Evolutionary conservation across 1,140 invertebrate species (phyloP).

Genomic region (Euura saliciscinereae): DNA sequence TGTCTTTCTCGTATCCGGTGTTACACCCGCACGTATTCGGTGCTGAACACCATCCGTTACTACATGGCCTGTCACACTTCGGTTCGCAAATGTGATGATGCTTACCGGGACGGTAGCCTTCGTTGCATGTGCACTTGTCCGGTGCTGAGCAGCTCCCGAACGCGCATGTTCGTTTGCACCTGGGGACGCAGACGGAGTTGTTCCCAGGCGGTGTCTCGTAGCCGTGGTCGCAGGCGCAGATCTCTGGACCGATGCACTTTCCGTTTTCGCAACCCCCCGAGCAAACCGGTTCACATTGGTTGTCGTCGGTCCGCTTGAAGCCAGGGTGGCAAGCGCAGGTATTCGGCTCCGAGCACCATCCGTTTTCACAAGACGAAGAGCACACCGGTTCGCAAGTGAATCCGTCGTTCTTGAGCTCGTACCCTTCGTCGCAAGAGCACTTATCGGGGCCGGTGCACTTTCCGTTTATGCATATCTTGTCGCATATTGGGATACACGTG

Average conservation of each 20-base stretch:
- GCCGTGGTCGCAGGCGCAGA: slow-evolving; percentile 33
- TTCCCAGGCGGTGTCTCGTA: slow-evolving; percentile 13
- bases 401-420: slow-evolving; percentile 15
- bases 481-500: slow-evolving; percentile 65
- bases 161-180: slow-evolving; percentile 47
- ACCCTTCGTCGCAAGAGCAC: slow-evolving; percentile 21
- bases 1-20: slow-evolving; percentile 27
- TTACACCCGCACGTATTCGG: slow-evolving; percentile 37
- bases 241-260: slow-evolving; percentile 31
- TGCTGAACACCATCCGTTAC: slow-evolving; percentile 31
- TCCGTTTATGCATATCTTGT: slow-evolving; percentile 56
- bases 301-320: slow-evolving; percentile 41
- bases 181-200: slow-evolving; percentile 58
- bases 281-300: slow-evolving; percentile 34
- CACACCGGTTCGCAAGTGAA: slow-evolving; percentile 52
- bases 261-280: slow-evolving; percentile 28
- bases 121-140: not conserved
- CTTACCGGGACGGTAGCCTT: not conserved
- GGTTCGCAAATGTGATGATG: slow-evolving; percentile 30
- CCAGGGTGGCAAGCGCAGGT: slow-evolving; percentile 51
- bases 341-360: slow-evolving; percentile 53
- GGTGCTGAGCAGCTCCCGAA: not conserved
- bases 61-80: slow-evolving; percentile 28
- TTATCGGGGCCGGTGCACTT: slow-evolving; percentile 15
- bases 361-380: slow-evolving; percentile 42